Conservation (phyloP, 30 jellyfish, hydroid and myxozoan genomes). For the Pelagia noctiluca region DNA sequence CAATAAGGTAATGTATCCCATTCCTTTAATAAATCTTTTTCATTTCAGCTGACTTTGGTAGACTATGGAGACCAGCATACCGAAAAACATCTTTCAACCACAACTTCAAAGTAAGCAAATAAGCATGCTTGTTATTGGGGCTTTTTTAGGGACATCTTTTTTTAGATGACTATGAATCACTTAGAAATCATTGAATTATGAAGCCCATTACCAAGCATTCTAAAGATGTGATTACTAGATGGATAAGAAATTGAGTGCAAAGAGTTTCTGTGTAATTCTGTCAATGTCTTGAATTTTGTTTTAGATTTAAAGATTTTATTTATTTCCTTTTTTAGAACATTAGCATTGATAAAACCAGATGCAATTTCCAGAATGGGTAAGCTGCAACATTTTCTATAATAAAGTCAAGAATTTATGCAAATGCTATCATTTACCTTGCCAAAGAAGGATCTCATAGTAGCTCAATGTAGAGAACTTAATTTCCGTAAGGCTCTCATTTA, state of each 20-base stretch:
- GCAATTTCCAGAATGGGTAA: slow-evolving; percentile 84
- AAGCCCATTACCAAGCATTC: too few species aligned
- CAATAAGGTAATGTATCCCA: not conserved
- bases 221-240: too few species aligned
- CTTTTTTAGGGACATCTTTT: not conserved
- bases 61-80: slow-evolving; percentile 97
- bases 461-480: too few species aligned
- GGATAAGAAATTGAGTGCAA: too few species aligned
- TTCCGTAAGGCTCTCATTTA: too few species aligned
- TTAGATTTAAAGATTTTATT: not conserved
- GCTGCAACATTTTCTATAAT: not conserved
- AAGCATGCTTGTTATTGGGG: too few species aligned
- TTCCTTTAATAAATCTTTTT: not conserved
- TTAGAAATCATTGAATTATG: too few species aligned
- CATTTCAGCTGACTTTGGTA: slow-evolving; percentile 77
- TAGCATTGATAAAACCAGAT: slow-evolving; percentile 96
- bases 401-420: too few species aligned
- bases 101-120: slow-evolving; percentile 90
- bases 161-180: slow-evolving; percentile 13
- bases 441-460: too few species aligned
- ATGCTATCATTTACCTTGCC: too few species aligned
- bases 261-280: not conserved
- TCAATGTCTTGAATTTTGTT: not conserved
- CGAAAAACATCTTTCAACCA: slow-evolving; percentile 66
- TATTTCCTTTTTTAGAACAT: slow-evolving; percentile 66